A percentile compares a stretch with the other conserved stretches of the same genome.
Conservation (phyloP, 2,888 invertebrate species). For the Magallana nippona region DNA sequence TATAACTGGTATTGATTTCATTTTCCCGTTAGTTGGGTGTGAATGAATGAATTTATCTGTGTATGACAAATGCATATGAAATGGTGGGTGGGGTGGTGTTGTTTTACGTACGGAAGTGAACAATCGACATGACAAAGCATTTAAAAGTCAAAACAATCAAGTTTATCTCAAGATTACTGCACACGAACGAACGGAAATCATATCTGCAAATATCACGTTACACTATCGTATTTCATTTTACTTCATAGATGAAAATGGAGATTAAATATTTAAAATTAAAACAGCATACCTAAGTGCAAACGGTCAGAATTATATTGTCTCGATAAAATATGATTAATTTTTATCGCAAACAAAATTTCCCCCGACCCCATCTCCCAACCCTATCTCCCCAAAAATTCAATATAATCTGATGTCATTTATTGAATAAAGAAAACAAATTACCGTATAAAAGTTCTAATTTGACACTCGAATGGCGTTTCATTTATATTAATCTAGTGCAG, state of each 20-base stretch:
- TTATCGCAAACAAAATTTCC: too few species aligned
- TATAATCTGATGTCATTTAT: too few species aligned
- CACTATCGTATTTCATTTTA: background rate
- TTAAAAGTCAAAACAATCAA: constrained; percentile 1
- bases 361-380: too few species aligned
- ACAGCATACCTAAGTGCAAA: too few species aligned
- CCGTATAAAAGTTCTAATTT: too few species aligned
- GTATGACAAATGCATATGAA: background rate
- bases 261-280: too few species aligned
- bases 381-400: too few species aligned
- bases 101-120: background rate
- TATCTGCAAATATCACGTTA: background rate
- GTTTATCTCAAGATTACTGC: background rate
- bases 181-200: background rate
- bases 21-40: background rate
- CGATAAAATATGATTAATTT: too few species aligned
- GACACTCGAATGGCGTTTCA: too few species aligned
- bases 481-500: too few species aligned
- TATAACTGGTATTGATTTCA: background rate
- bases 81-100: background rate
- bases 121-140: background rate
- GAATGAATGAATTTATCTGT: background rate
- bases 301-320: too few species aligned
- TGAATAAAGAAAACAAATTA: too few species aligned
- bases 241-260: background rate